Conservation (phyloP, 1,140 invertebrate species). For the Pogonomyrmex californicus region DNA sequence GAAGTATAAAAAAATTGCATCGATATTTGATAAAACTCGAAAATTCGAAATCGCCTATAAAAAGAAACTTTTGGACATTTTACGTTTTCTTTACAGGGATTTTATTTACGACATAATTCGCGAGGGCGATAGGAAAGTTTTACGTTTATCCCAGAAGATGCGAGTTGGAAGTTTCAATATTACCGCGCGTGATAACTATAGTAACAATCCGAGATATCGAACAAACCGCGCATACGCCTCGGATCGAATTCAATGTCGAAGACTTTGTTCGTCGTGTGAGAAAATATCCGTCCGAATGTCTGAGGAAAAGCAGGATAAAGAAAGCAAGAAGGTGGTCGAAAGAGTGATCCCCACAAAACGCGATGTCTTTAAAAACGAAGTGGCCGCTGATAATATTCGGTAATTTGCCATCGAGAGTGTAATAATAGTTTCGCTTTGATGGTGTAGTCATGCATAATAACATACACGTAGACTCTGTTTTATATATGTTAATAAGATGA, state of each 20-base stretch:
- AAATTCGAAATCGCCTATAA: not conserved
- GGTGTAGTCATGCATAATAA: not conserved
- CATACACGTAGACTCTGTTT: not conserved
- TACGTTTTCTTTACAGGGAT: not conserved
- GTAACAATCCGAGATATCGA: slow-evolving; percentile 67
- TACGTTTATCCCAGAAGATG: not conserved
- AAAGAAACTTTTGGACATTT: not conserved
- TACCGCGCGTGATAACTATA: slow-evolving; percentile 49
- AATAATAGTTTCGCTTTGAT: not conserved
- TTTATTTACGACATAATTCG: not conserved
- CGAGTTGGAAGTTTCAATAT: not conserved
- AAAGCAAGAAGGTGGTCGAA: slow-evolving; percentile 58
- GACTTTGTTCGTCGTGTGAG: not conserved
- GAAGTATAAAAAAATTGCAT: not conserved
- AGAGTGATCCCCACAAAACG: slow-evolving; percentile 37
- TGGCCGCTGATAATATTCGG: slow-evolving; percentile 75
- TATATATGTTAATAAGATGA: not conserved
- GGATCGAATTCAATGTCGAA: not conserved
- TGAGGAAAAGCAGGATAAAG: slow-evolving; percentile 57
- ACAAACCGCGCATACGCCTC: slow-evolving; percentile 66
- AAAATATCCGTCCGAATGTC: slow-evolving; percentile 48
- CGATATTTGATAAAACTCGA: not conserved
- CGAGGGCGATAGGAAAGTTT: not conserved
- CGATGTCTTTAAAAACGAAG: slow-evolving; percentile 47
- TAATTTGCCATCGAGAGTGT: slow-evolving; percentile 22